A percentile compares a stretch with the other conserved stretches of the same genome.
These are phyloP conservation scores for Palythoa grandis DNA, from an alignment of 92 coral and sea anemone genomes.

Conservation along the genomic window DNA sequence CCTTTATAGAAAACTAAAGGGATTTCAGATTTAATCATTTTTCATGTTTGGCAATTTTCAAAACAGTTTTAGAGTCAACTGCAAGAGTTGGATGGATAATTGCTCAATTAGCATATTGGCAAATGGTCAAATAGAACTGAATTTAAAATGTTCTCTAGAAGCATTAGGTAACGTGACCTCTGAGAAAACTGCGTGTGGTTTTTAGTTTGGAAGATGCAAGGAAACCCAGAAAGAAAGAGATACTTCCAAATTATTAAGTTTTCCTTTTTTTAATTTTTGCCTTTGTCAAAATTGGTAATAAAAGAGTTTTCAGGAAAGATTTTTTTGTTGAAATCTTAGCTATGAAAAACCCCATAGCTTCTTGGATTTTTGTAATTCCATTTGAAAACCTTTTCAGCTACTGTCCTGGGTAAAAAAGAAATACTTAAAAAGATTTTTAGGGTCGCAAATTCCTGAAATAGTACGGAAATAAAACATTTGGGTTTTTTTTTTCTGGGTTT, in stretches of 20 bases:
- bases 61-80: no score
- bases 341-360: neutral
- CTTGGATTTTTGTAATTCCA: neutral
- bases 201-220: neutral
- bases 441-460: neutral
- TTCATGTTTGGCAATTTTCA: no score
- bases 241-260: neutral
- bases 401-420: neutral
- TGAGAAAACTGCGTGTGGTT: neutral
- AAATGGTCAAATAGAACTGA: no score
- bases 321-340: neutral
- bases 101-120: no score
- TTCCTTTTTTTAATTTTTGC: neutral
- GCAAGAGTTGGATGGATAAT: no score
- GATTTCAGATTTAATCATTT: no score
- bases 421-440: neutral
- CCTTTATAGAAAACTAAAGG: no score
- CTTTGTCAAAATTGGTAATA: no score
- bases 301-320: neutral
- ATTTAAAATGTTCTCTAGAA: no score
- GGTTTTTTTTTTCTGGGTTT: neutral
- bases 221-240: constrained; percentile 18
- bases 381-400: neutral
- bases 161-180: no score
- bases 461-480: neutral